Evolutionary conservation across 2,888 invertebrate species (phyloP).

Genomic region (Cantharis flavilabris): DNA sequence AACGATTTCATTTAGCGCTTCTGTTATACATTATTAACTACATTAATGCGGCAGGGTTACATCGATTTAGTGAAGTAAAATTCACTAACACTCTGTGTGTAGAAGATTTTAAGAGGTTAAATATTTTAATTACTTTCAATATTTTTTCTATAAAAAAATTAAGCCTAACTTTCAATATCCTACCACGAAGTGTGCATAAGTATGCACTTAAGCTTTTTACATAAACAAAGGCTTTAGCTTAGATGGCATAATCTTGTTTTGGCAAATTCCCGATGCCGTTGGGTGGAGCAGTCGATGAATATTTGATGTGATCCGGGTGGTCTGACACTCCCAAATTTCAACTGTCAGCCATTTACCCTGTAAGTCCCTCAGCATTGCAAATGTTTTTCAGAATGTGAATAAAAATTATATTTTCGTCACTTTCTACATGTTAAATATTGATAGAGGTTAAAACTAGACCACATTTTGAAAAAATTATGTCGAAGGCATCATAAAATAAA

Average conservation of each 20-base stretch:
- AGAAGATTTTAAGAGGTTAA: not conserved
- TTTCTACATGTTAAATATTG: constrained; percentile 18
- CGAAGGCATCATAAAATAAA: not conserved
- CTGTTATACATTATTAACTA: constrained; percentile 11
- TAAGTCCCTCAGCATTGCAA: constrained; percentile 4
- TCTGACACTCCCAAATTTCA: constrained; percentile 19
- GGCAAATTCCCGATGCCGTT: constrained; percentile 29
- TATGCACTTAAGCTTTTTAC: constrained; percentile 22
- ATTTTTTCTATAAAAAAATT: not conserved
- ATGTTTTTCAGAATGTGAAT: constrained; percentile 12
- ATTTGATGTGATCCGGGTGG: constrained; percentile 36
- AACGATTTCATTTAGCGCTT: constrained; percentile 14
- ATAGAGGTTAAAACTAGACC: constrained; percentile 1
- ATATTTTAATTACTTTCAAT: constrained; percentile 4
- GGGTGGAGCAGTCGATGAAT: constrained; percentile 35
- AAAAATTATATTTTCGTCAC: constrained; percentile 14
- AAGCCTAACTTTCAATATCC: constrained; percentile 9
- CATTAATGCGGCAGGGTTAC: constrained; percentile 6
- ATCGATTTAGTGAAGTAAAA: not conserved
- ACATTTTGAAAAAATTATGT: not conserved
- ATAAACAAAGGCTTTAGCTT: constrained; percentile 27
- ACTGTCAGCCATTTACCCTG: constrained; percentile 23
- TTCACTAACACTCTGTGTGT: constrained; percentile 2
- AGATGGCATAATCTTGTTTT: constrained; percentile 36
- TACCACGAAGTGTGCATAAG: constrained; percentile 19